Conservation (phyloP, 2,113 vertebrate genomes). For the Polyodon spathula region DNA sequence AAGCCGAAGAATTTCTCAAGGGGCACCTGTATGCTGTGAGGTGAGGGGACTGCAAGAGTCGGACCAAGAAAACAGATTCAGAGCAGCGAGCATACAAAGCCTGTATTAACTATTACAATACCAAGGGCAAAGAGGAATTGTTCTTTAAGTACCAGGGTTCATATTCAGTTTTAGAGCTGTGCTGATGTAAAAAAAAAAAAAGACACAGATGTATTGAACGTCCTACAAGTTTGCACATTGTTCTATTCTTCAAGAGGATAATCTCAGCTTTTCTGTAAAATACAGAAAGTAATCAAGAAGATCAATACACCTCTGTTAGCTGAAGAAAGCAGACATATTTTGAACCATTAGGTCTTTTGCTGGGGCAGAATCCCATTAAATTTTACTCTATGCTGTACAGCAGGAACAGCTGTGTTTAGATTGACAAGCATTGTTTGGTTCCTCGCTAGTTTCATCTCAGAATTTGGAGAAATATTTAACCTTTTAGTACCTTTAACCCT, state of each 20-base stretch:
- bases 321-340: background rate
- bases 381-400: background rate
- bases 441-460: too few relatives aligned
- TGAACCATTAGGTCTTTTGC: constrained; percentile 2
- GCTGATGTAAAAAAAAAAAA: too few relatives aligned
- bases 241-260: background rate
- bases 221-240: constrained; percentile 5
- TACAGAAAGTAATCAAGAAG: constrained; percentile 6
- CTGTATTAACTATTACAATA: background rate
- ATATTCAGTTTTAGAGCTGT: too few relatives aligned
- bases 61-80: constrained; percentile 39
- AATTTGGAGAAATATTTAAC: too few relatives aligned
- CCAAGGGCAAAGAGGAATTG: too few relatives aligned
- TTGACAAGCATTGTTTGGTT: too few relatives aligned
- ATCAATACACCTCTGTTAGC: constrained; percentile 11
- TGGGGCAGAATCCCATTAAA: background rate
- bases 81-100: constrained; percentile 8
- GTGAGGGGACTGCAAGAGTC: constrained; percentile 37
- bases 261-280: constrained; percentile 4
- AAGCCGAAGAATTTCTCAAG: constrained; percentile 49
- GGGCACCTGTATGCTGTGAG: constrained; percentile 40
- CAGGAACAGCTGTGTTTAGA: too few relatives aligned
- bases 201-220: background rate
- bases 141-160: too few relatives aligned
- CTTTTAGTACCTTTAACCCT: too few relatives aligned